Evolutionary conservation across 2,113 vertebrate species (phyloP).

Genomic region (Aptenodytes forsteri): DNA sequence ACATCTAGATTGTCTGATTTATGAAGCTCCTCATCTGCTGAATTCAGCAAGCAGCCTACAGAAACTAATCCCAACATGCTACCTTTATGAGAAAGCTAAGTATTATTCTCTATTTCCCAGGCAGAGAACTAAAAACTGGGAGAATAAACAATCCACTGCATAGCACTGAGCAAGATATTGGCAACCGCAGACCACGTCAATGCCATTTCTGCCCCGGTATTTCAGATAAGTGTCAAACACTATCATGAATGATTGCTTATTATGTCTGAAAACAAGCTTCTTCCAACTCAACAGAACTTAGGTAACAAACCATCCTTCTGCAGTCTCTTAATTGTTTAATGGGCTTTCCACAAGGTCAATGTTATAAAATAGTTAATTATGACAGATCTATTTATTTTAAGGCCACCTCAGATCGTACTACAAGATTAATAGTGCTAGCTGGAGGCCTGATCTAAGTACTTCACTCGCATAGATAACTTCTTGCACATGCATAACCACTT

Average conservation of each 20-base stretch:
- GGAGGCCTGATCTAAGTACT: not conserved
- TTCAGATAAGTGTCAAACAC: not conserved
- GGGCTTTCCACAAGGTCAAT: not conserved
- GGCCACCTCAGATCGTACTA: not conserved
- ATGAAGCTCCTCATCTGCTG: not conserved
- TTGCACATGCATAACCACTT: too few species aligned
- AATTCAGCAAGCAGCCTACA: slow-evolving; percentile 6
- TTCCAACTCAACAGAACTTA: not conserved
- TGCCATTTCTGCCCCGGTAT: not conserved
- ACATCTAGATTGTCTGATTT: not conserved
- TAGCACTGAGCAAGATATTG: not conserved
- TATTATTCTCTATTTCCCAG: not conserved
- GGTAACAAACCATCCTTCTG: not conserved
- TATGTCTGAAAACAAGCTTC: not conserved
- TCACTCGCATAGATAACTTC: not conserved
- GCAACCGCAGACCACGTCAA: not conserved
- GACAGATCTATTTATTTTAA: not conserved
- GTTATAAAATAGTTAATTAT: not conserved
- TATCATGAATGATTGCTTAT: not conserved
- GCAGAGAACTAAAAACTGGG: not conserved
- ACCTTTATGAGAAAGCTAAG: not conserved
- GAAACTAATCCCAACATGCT: not conserved
- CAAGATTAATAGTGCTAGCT: not conserved
- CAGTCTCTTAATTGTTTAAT: not conserved
- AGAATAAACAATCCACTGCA: not conserved